phyloP scores from a whole-genome alignment of 2,113 vertebrate genomes.

The Tringa solitaria region DNA sequence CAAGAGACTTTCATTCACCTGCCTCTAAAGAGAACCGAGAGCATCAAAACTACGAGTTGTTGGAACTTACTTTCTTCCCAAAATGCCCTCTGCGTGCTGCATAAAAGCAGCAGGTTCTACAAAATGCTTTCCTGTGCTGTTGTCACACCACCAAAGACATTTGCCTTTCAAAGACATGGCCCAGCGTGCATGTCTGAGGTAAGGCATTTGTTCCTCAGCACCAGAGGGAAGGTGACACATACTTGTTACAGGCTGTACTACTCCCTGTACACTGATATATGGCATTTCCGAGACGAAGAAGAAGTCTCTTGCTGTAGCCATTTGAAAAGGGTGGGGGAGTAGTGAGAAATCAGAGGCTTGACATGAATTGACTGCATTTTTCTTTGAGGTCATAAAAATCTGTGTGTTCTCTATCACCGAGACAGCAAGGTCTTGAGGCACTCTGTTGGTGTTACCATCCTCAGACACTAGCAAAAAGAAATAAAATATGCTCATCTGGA shows the following conservation, averaged over 20 bases:
- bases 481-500: neutral
- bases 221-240: neutral
- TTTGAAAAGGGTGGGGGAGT: neutral
- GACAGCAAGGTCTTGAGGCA: neutral
- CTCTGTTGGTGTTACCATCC: neutral
- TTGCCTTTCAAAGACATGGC: neutral
- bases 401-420: neutral
- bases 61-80: neutral
- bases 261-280: neutral
- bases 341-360: neutral
- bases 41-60: neutral
- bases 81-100: neutral
- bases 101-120: neutral
- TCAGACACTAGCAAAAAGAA: neutral
- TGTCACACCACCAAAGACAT: neutral
- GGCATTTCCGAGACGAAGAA: neutral
- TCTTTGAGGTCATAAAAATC: neutral
- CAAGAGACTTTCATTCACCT: neutral
- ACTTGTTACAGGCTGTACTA: neutral
- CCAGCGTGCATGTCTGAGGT: neutral
- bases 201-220: neutral
- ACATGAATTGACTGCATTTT: neutral
- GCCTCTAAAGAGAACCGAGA: neutral
- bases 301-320: neutral
- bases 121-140: neutral